Conservation (phyloP, 2,113 vertebrate genomes). For the Seriola dumerili region DNA sequence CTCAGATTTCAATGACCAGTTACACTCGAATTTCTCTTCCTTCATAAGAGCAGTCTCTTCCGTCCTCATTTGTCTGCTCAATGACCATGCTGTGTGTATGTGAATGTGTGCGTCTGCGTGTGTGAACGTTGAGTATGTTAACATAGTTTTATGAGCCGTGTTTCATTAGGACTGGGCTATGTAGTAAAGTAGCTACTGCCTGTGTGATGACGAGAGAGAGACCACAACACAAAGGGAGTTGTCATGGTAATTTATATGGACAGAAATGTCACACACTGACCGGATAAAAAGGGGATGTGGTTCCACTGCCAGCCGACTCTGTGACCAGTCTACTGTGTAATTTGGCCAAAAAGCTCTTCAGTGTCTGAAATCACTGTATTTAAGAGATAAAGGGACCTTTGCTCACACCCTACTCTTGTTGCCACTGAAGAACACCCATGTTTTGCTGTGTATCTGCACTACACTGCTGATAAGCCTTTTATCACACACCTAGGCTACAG, state of each 20-base stretch:
- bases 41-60: slow-evolving; percentile 19
- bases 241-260: slow-evolving; percentile 62
- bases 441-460: not conserved
- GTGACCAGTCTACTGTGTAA: slow-evolving; percentile 52
- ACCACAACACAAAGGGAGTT: slow-evolving; percentile 59
- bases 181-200: slow-evolving; percentile 53
- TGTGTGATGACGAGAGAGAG: slow-evolving; percentile 54
- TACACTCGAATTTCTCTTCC: slow-evolving; percentile 38
- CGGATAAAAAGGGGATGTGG: slow-evolving; percentile 48
- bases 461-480: not conserved
- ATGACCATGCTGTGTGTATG: not conserved
- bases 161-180: slow-evolving; percentile 34
- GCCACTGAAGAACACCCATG: not conserved
- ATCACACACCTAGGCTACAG: not conserved
- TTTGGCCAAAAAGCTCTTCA: slow-evolving; percentile 61
- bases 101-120: not conserved
- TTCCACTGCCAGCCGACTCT: slow-evolving; percentile 47
- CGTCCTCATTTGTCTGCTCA: not conserved
- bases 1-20: slow-evolving; percentile 53
- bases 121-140: not conserved
- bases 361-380: slow-evolving; percentile 60
- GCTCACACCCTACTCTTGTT: slow-evolving; percentile 24
- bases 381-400: slow-evolving; percentile 44
- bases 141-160: slow-evolving; percentile 45
- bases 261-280: slow-evolving; percentile 66